phyloP scores from a whole-genome alignment of 2,797 vertebrate genomes.

The Leptoclinus maculatus region DNA sequence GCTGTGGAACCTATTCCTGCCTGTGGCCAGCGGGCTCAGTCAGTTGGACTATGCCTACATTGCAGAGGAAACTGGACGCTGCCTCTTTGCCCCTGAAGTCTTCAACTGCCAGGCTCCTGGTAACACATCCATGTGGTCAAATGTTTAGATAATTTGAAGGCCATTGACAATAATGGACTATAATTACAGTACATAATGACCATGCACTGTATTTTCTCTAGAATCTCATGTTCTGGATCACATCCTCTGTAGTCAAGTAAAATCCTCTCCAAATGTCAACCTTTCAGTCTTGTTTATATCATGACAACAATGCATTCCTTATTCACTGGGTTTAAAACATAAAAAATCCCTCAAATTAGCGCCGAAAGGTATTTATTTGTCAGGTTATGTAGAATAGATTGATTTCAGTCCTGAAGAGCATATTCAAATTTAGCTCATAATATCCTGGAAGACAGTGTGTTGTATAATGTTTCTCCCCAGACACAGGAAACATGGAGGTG shows the following conservation, averaged over 20 bases:
- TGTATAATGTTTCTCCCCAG: constrained; percentile 70
- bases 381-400: background rate
- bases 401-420: background rate
- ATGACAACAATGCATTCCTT: background rate
- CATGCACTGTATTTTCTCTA: background rate
- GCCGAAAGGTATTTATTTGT: background rate
- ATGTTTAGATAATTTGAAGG: background rate
- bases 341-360: background rate
- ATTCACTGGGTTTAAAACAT: background rate
- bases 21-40: constrained; percentile 88
- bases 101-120: constrained; percentile 98
- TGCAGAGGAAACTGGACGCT: constrained; percentile 93
- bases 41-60: constrained; percentile 94
- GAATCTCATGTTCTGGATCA: background rate
- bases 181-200: background rate
- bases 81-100: constrained; percentile 88
- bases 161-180: background rate
- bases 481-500: constrained; percentile 96
- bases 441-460: background rate
- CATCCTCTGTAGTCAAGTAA: background rate
- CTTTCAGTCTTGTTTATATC: background rate
- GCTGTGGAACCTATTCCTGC: constrained; percentile 96
- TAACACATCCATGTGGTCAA: constrained; percentile 57
- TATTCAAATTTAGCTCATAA: background rate
- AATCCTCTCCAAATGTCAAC: background rate